A percentile compares a stretch with the other conserved stretches of the same genome.
Evolutionary conservation across 2,888 invertebrate species (phyloP).

Genomic region (Leptarthrus brevirostris): DNA sequence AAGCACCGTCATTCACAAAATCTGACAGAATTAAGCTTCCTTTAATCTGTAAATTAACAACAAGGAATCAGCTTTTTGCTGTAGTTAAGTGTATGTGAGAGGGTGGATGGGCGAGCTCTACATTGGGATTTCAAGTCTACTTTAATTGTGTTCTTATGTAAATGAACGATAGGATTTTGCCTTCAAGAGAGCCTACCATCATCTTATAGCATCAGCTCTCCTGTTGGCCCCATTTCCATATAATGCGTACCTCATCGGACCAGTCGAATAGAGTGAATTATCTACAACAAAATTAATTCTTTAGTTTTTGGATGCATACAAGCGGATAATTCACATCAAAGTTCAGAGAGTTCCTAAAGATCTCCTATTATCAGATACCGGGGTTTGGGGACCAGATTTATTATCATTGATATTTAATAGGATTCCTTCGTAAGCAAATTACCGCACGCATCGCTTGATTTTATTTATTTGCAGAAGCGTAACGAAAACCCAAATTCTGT

Average conservation of each 20-base stretch:
- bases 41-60: constrained; percentile 40
- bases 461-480: constrained; percentile 50
- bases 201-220: no score
- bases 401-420: constrained; percentile 54
- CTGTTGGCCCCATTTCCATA: no score
- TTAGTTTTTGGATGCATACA: neutral
- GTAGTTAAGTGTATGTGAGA: neutral
- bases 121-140: no score
- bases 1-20: constrained; percentile 38
- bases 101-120: no score
- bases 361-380: constrained; percentile 25
- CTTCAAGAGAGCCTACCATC: no score
- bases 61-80: constrained; percentile 31
- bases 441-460: constrained; percentile 52
- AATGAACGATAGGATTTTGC: no score
- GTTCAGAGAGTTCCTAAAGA: constrained; percentile 15
- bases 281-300: neutral
- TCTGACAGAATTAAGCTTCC: constrained; percentile 34
- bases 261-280: no score
- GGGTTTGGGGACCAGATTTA: constrained; percentile 51
- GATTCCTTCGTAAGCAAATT: constrained; percentile 52
- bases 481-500: constrained; percentile 36
- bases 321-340: constrained; percentile 24
- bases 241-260: no score
- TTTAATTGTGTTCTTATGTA: no score